Evolutionary conservation across 1,140 invertebrate species (phyloP).

Genomic region (Apis laboriosa): DNA sequence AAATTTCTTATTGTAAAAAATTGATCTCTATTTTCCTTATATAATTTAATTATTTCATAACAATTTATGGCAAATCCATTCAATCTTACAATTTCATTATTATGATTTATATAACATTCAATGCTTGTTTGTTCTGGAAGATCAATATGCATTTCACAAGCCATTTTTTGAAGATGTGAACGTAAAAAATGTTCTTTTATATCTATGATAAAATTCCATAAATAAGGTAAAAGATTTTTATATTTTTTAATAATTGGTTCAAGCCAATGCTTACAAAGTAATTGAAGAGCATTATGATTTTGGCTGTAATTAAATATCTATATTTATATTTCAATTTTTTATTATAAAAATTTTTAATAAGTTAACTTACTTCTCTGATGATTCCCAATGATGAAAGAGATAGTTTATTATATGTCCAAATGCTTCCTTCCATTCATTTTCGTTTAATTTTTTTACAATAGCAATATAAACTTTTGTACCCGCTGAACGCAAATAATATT

Average conservation of each 20-base stretch:
- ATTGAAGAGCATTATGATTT: constrained; percentile 62
- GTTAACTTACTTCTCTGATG: constrained; percentile 64
- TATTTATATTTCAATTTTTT: neutral
- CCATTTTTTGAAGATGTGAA: constrained; percentile 65
- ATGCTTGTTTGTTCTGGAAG: constrained; percentile 25
- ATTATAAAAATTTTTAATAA: constrained; percentile 2
- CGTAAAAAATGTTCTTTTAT: constrained; percentile 36
- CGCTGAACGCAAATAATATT: constrained; percentile 64
- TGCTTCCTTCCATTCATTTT: constrained; percentile 62
- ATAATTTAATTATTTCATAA: constrained; percentile 36
- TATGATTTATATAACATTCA: constrained; percentile 48
- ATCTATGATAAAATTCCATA: constrained; percentile 59
- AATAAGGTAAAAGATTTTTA: constrained; percentile 50
- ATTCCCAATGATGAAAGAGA: constrained; percentile 64
- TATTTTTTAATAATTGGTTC: constrained; percentile 64
- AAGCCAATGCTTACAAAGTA: constrained; percentile 70
- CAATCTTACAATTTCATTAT: constrained; percentile 65
- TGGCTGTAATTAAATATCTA: constrained; percentile 59
- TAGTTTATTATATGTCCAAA: constrained; percentile 59
- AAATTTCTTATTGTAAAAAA: constrained; percentile 62
- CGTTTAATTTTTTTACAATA: constrained; percentile 63
- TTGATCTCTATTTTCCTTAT: constrained; percentile 24
- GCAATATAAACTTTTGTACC: constrained; percentile 69
- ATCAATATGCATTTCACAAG: constrained; percentile 47
- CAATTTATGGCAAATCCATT: constrained; percentile 69